Evolutionary conservation across 2,888 invertebrate species (phyloP).

Genomic region (Apotomis betuletana): DNA sequence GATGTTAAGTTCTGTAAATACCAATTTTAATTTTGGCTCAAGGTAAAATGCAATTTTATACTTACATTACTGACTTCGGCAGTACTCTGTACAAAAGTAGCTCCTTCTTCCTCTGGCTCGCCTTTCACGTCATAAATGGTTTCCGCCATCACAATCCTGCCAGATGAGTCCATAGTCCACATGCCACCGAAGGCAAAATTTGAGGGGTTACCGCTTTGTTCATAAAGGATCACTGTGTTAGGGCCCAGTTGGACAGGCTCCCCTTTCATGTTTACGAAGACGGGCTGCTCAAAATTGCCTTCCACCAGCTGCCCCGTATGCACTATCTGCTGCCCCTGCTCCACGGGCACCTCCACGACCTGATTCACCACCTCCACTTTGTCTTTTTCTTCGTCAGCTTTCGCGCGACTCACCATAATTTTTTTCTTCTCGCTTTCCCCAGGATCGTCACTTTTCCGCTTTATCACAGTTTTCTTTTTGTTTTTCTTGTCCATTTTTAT

Average conservation of each 20-base stretch:
- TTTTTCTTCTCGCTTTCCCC: conserved; percentile 74
- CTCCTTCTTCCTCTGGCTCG: conserved; percentile 75
- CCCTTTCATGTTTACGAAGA: conserved; percentile 80
- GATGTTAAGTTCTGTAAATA: too few species aligned
- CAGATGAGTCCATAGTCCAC: conserved; percentile 80
- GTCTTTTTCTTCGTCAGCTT: conserved; percentile 69
- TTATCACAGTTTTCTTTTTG: conserved; percentile 79
- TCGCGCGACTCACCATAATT: conserved; percentile 69
- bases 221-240: conserved; percentile 79
- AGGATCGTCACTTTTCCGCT: conserved; percentile 77
- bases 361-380: conserved; percentile 75
- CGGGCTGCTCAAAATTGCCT: conserved; percentile 79
- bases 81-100: conserved; percentile 72
- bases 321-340: conserved; percentile 77
- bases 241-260: conserved; percentile 79
- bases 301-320: conserved; percentile 78
- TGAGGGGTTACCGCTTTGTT: conserved; percentile 77
- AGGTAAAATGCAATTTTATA: conserved; percentile 34
- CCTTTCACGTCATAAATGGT: conserved; percentile 81
- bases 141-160: conserved; percentile 80
- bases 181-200: conserved; percentile 80
- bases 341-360: conserved; percentile 77
- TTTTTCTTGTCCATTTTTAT: conserved; percentile 81
- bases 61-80: conserved; percentile 74
- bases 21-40: too few species aligned